Conservation (phyloP, 2,113 vertebrate species). For the Helogale parvula region DNA sequence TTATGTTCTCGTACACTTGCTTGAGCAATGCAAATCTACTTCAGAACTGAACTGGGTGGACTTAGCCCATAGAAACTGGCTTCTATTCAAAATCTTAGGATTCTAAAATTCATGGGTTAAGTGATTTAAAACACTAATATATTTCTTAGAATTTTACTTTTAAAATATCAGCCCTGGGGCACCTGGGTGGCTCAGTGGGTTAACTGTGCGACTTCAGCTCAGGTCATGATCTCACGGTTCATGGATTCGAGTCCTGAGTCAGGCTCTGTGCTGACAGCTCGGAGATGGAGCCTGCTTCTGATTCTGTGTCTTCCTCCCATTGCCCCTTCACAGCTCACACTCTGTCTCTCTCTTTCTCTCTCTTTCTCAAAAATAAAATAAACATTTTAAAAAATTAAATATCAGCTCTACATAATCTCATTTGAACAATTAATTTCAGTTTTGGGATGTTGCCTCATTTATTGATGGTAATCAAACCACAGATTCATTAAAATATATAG, state of each 20-base stretch:
- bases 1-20: neutral
- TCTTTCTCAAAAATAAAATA: too few species aligned
- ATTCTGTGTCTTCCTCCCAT: too few species aligned
- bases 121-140: neutral
- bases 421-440: constrained; percentile 3
- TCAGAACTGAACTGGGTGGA: neutral
- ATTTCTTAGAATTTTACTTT: neutral
- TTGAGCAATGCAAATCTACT: neutral
- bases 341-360: too few species aligned
- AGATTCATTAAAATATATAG: constrained; percentile 56
- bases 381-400: neutral
- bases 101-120: neutral
- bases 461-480: constrained; percentile 60
- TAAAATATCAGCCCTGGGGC: neutral
- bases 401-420: neutral
- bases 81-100: neutral
- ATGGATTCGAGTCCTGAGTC: too few species aligned
- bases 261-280: too few species aligned
- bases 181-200: too few species aligned
- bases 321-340: too few species aligned
- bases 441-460: constrained; percentile 1
- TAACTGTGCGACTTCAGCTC: too few species aligned
- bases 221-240: too few species aligned
- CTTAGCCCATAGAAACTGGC: too few species aligned
- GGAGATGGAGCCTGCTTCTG: too few species aligned